Evolutionary conservation across 2,888 invertebrate genomes (phyloP).

Genomic region (Agriotes lineatus): DNA sequence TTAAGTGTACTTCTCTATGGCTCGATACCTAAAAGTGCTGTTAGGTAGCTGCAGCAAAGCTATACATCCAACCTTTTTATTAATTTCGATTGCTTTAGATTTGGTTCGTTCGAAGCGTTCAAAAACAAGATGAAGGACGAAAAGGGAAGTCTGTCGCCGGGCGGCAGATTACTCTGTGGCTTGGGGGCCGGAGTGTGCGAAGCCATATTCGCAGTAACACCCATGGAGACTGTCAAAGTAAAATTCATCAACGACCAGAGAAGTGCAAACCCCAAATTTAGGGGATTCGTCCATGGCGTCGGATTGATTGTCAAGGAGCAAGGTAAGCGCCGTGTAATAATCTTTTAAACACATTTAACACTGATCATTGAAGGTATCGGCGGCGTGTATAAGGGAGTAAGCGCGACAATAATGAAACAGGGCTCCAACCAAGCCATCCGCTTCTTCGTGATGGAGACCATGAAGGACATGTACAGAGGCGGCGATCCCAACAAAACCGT

Average conservation of each 20-base stretch:
- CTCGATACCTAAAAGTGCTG: conserved; percentile 98
- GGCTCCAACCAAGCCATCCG: conserved; percentile 99
- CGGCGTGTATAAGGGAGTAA: conserved; percentile 93
- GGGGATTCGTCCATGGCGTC: conserved; percentile 96
- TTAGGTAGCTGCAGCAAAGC: too few relatives aligned
- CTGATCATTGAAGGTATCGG: conserved; percentile 72
- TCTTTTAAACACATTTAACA: too few relatives aligned
- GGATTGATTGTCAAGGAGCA: conserved; percentile 85
- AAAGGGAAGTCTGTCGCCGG: conserved; percentile 83
- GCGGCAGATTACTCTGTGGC: conserved; percentile 88
- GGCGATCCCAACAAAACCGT: conserved; percentile 87
- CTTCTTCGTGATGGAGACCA: conserved; percentile 96
- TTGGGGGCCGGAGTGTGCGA: conserved; percentile 95
- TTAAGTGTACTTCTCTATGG: conserved; percentile 96
- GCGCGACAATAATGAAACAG: conserved; percentile 97
- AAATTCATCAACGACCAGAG: conserved; percentile 99
- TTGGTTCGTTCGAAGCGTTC: conserved; percentile 96
- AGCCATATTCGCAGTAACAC: conserved; percentile 97
- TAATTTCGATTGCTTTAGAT: too few relatives aligned
- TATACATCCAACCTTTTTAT: background rate
- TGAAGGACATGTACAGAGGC: conserved; percentile 92
- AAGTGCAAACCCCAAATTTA: conserved; percentile 88
- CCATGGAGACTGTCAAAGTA: conserved; percentile 99
- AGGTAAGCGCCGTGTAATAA: too few relatives aligned
- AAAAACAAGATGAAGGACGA: conserved; percentile 82